Evolutionary conservation across 2,888 invertebrate species (phyloP).

Genomic region (Polyommatus iphigenia): DNA sequence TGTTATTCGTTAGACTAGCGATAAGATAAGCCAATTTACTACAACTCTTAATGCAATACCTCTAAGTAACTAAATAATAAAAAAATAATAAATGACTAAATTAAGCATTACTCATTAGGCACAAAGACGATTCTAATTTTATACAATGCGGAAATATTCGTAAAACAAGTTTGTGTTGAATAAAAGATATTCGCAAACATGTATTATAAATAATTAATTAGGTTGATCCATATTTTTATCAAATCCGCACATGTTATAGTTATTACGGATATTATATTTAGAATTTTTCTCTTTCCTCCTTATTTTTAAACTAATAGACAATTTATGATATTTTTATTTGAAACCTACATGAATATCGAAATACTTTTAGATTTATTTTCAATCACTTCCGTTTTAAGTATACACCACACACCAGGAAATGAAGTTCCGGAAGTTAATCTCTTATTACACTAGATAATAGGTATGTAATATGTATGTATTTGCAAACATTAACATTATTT

Average conservation of each 20-base stretch:
- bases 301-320: no score
- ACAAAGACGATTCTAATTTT: not conserved
- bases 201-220: conserved; percentile 22
- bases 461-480: not conserved
- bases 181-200: conserved; percentile 21
- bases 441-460: not conserved
- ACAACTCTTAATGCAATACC: not conserved
- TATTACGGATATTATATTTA: not conserved
- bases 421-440: not conserved
- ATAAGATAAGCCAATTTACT: not conserved
- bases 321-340: not conserved
- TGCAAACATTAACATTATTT: not conserved
- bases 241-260: not conserved
- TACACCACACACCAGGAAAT: not conserved
- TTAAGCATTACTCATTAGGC: not conserved
- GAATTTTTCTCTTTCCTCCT: no score
- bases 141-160: conserved; percentile 14
- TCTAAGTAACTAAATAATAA: not conserved
- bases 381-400: not conserved
- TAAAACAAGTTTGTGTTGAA: conserved; percentile 4
- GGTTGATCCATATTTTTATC: conserved; percentile 11
- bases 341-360: not conserved
- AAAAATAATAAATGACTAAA: not conserved
- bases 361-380: not conserved
- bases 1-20: not conserved